phyloP scores from a whole-genome alignment of 1,140 invertebrate genomes.

The Hermetia illucens region DNA sequence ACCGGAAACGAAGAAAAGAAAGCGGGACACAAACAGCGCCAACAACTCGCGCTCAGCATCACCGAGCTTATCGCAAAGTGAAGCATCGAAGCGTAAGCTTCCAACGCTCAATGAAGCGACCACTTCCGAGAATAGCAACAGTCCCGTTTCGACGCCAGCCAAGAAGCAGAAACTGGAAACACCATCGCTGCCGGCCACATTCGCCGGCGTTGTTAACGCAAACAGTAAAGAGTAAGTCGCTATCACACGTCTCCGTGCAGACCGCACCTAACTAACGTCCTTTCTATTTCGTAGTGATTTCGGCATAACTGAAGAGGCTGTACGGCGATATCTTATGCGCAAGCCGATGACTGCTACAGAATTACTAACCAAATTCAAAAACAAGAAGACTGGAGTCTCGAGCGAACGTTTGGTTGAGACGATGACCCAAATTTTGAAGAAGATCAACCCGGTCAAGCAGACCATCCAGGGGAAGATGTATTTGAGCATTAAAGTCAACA shows the following conservation, averaged over 20 bases:
- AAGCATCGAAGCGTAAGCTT: constrained; percentile 32
- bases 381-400: constrained; percentile 80
- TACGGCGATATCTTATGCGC: constrained; percentile 79
- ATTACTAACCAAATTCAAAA: constrained; percentile 87
- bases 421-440: constrained; percentile 88
- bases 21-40: constrained; percentile 30
- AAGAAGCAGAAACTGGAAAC: constrained; percentile 48
- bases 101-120: constrained; percentile 35
- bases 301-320: constrained; percentile 87
- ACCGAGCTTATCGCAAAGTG: constrained; percentile 32
- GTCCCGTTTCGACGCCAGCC: constrained; percentile 29
- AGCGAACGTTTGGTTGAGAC: constrained; percentile 81
- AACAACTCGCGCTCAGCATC: constrained; percentile 50
- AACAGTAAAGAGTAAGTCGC: constrained; percentile 26
- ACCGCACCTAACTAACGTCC: neutral
- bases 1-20: constrained; percentile 31
- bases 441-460: constrained; percentile 85
- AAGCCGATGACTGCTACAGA: constrained; percentile 96
- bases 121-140: constrained; percentile 28
- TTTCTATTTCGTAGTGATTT: constrained; percentile 45
- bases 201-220: constrained; percentile 19
- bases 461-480: constrained; percentile 92
- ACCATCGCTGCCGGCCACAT: constrained; percentile 22
- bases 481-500: constrained; percentile 57
- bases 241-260: neutral